Percentiles rank a stretch among this genome's conserved stretches.
Evolutionary conservation across 1,140 invertebrate genomes (phyloP).

Genomic region (Bombyx mori): ASM3026992v2 NC_085110.1:15694001-15694500

Average conservation of each 20-base stretch:
- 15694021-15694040: too few species aligned
- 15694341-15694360: too few species aligned
- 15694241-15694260: slow-evolving; percentile 56
- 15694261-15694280: slow-evolving; percentile 56
- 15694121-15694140: slow-evolving; percentile 9
- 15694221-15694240: slow-evolving; percentile 65
- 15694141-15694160: slow-evolving; percentile 10
- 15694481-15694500: too few species aligned
- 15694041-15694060: too few species aligned
- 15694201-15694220: slow-evolving; percentile 66
- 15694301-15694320: not conserved
- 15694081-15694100: slow-evolving; percentile 16
- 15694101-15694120: slow-evolving; percentile 18
- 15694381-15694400: too few species aligned
- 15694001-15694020: too few species aligned
- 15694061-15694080: slow-evolving; percentile 4
- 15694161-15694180: slow-evolving; percentile 12
- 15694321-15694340: too few species aligned
- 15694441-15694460: too few species aligned
- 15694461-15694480: too few species aligned
- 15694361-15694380: too few species aligned
- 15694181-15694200: slow-evolving; percentile 52
- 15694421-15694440: too few species aligned
- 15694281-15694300: slow-evolving; percentile 8
- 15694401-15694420: too few species aligned